phyloP scores from a whole-genome alignment of 2,888 invertebrate genomes.

The Capitulum mitella region DNA sequence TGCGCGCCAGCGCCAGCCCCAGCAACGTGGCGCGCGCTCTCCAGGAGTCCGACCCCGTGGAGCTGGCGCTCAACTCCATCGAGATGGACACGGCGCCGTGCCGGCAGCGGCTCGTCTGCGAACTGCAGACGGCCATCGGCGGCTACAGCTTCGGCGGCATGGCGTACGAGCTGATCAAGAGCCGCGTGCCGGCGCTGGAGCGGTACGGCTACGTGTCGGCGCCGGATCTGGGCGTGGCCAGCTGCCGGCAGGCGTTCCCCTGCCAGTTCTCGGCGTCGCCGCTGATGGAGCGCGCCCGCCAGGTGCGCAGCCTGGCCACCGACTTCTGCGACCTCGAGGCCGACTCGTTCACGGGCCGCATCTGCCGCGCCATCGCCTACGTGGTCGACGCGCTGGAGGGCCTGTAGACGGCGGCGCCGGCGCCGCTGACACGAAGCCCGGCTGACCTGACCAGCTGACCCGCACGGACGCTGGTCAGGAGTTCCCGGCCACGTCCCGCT shows the following conservation, averaged over 20 bases:
- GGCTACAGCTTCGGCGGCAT: not conserved
- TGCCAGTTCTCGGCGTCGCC: slow-evolving; percentile 13
- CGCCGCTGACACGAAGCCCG: not conserved
- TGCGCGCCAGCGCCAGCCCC: not conserved
- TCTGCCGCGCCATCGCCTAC: slow-evolving; percentile 11
- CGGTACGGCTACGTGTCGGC: slow-evolving; percentile 20
- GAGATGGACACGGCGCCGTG: slow-evolving; percentile 20
- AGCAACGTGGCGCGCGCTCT: not conserved
- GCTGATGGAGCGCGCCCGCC: slow-evolving; percentile 16
- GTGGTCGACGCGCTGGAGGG: slow-evolving; percentile 19
- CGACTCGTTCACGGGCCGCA: not conserved
- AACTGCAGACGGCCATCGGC: slow-evolving; percentile 1
- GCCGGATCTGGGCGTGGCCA: not conserved
- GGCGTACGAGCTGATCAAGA: slow-evolving; percentile 10
- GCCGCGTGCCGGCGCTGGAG: slow-evolving; percentile 21
- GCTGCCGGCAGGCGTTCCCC: not conserved
- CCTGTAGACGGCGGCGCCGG: not conserved
- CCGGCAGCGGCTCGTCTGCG: slow-evolving; percentile 21
- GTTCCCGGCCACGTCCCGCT: not conserved
- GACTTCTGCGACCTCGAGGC: slow-evolving; percentile 16
- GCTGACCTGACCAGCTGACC: not conserved
- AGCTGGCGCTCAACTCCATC: slow-evolving; percentile 22
- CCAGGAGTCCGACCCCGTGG: slow-evolving; percentile 11
- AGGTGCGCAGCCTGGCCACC: not conserved
- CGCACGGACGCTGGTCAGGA: not conserved